Evolutionary conservation across 2,113 vertebrate genomes (phyloP), one percentile per base, ranked within the genome.

Genomic region (Campylorhamphus procurvoides): DNA sequence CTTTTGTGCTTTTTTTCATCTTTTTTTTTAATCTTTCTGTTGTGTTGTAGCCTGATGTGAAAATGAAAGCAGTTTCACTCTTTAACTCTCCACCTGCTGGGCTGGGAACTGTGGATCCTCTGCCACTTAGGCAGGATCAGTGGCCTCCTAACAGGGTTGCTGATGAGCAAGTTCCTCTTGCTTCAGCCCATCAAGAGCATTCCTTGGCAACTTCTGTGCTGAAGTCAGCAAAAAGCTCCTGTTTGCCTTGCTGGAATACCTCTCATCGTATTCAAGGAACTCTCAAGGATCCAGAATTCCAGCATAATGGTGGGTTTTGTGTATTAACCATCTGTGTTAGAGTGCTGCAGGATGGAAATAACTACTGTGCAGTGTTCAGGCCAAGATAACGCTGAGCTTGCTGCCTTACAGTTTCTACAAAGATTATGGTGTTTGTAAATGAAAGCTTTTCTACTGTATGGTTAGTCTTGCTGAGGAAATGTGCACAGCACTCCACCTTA

Each of bases 221-320:
- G 67, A 96, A 89, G 19, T 75, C 92, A 64, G 62, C 62, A 67
- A 95, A 89, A 79, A 80, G 25, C 16, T 37, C 2, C 16, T 8
- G 73, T 75, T 3, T 76, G 10, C 93, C 91, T 35, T 97, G 66
- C 58, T 97, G 97, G 97, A 94, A 72, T 74, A 95, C 96, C 58
- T 97, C 94, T 64, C 87, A 97, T 90, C 97, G 97, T 47, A 99
- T 99, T 97, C 98, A 98, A 53, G 99, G 99, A n/a, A 96, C 95
- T 40, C 97, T 99, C 35, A 98, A 98, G 87, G 95, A 99, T 95
- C 98, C 98, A 53, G 98, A 99, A 90, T 99, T 99, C 97, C 99
- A 99, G 92, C 99, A 99, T 96, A 99, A 98, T 71, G 98, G 98
- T 99, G 95, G 50, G 90, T 85, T 94, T 94, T 84, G 23, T 29